Evolutionary conservation across 2,113 vertebrate species (phyloP).

Genomic region (Zapornia atra): DNA sequence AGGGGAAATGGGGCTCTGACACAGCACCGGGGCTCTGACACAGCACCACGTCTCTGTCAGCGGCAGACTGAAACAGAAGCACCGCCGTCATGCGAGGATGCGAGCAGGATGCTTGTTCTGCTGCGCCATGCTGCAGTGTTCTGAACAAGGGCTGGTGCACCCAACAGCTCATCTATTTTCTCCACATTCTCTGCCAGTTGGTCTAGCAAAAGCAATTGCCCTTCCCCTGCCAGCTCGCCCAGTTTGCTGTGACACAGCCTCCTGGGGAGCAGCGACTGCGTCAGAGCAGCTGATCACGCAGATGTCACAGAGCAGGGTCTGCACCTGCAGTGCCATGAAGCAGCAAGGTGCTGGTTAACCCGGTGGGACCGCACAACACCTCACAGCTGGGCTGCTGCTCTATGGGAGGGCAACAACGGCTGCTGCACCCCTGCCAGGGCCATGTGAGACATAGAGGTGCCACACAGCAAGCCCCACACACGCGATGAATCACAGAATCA

Average conservation of each 20-base stretch:
- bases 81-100: too few relatives aligned
- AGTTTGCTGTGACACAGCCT: neutral
- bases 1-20: neutral
- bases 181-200: neutral
- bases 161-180: neutral
- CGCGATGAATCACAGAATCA: too few relatives aligned
- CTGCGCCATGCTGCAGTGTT: neutral
- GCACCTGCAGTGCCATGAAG: neutral
- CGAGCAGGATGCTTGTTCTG: neutral
- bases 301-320: neutral
- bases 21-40: neutral
- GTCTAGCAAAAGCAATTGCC: neutral
- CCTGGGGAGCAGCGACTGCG: neutral
- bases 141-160: neutral
- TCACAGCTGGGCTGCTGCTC: neutral
- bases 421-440: neutral
- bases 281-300: neutral
- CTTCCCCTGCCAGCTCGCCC: neutral
- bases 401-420: neutral
- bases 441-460: fast-evolving
- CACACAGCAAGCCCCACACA: neutral
- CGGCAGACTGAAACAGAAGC: neutral
- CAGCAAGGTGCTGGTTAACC: neutral
- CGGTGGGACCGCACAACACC: neutral
- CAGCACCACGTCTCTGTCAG: neutral